Conservation (phyloP, 2,888 invertebrate genomes). For the Anarsia innoxiella region DNA sequence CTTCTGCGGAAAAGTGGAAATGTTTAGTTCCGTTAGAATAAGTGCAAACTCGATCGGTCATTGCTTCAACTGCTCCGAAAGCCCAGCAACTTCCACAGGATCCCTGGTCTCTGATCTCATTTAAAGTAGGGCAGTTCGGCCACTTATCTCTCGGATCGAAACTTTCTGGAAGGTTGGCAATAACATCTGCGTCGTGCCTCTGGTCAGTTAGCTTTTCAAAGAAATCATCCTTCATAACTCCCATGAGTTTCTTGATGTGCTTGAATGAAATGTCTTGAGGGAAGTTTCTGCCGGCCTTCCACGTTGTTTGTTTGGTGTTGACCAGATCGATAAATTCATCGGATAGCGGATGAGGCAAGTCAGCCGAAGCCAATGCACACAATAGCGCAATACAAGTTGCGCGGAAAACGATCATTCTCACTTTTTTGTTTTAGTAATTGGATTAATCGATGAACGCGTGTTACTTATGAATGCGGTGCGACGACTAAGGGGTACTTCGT, state of each 20-base stretch:
- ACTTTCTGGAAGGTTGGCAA: slow-evolving; percentile 78
- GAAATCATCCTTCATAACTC: slow-evolving; percentile 73
- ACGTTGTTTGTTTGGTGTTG: slow-evolving; percentile 79
- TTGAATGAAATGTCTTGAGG: slow-evolving; percentile 70
- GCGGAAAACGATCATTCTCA: slow-evolving; percentile 40
- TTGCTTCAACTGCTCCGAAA: slow-evolving; percentile 92
- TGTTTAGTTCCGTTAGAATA: slow-evolving; percentile 81
- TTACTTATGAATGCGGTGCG: too few relatives aligned
- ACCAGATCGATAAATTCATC: slow-evolving; percentile 82
- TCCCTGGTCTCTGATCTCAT: slow-evolving; percentile 89
- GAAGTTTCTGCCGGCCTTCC: slow-evolving; percentile 89
- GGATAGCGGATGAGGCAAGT: slow-evolving; percentile 73
- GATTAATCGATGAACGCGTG: too few relatives aligned
- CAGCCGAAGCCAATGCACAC: slow-evolving; percentile 34
- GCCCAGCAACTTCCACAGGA: slow-evolving; percentile 98
- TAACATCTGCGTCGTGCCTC: slow-evolving; percentile 41
- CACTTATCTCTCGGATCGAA: slow-evolving; percentile 89
- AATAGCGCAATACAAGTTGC: slow-evolving; percentile 37
- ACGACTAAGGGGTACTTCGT: too few relatives aligned
- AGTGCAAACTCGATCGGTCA: slow-evolving; percentile 92
- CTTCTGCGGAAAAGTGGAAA: slow-evolving; percentile 88
- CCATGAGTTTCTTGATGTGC: slow-evolving; percentile 81
- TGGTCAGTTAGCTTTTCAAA: slow-evolving; percentile 61
- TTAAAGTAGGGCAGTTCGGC: slow-evolving; percentile 90
- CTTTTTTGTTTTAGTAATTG: too few relatives aligned